A percentile compares a stretch with the other conserved stretches of the same genome.
Conservation (phyloP, 2,888 invertebrate species). For the Nephrotoma appendiculata region DNA sequence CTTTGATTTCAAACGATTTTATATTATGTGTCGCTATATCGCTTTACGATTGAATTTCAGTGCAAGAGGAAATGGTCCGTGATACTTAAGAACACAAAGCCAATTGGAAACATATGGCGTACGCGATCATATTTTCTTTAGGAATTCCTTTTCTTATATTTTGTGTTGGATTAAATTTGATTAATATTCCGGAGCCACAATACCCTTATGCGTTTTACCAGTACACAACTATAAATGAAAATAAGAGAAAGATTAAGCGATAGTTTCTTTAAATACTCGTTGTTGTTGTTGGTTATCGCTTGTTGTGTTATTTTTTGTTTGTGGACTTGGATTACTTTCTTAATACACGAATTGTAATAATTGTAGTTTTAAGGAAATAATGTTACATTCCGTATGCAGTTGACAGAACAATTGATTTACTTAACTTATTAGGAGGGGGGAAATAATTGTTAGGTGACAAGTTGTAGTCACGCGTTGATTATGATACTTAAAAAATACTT, state of each 20-base stretch:
- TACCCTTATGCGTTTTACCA: not conserved
- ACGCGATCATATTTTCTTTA: not conserved
- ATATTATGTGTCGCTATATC: not conserved
- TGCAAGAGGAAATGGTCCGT: not conserved
- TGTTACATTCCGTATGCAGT: not conserved
- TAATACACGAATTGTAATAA: not conserved
- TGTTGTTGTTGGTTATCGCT: not conserved
- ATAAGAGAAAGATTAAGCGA: not conserved
- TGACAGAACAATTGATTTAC: not conserved
- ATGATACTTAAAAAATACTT: not conserved
- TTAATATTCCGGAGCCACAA: not conserved
- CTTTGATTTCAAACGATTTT: not conserved
- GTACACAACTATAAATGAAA: not conserved
- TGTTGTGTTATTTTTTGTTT: not conserved
- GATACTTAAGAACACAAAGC: not conserved
- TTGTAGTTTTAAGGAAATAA: not conserved
- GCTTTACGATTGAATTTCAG: not conserved
- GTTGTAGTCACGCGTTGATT: not conserved
- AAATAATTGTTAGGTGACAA: not conserved
- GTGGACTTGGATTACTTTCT: not conserved
- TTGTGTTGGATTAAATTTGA: not conserved
- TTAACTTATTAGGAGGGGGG: not conserved
- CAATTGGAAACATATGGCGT: not conserved
- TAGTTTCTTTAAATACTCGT: not conserved
- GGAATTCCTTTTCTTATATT: not conserved